Conservation (phyloP, 1,140 invertebrate species). For the Littorina saxatilis region DNA sequence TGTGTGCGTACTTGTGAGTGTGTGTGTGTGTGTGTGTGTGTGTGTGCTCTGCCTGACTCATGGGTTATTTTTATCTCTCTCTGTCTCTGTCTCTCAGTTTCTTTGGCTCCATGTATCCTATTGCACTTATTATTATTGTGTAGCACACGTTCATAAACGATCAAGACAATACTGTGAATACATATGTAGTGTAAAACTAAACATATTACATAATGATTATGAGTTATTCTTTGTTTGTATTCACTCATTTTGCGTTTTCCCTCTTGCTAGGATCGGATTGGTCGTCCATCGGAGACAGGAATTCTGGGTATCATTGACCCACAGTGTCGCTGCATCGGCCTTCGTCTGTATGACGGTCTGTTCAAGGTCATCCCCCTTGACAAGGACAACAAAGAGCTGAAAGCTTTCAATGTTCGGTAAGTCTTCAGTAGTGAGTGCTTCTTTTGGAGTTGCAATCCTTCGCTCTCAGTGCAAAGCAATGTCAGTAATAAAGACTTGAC, state of each 20-base stretch:
- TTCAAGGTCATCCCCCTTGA: constrained; percentile 92
- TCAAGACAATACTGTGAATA: too few relatives aligned
- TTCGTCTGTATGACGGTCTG: constrained; percentile 96
- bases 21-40: too few relatives aligned
- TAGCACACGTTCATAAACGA: too few relatives aligned
- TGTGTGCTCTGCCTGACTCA: not conserved
- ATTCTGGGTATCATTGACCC: constrained; percentile 98
- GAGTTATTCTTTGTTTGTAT: too few relatives aligned
- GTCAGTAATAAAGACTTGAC: too few relatives aligned
- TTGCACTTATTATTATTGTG: too few relatives aligned
- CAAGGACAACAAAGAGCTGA: constrained; percentile 93
- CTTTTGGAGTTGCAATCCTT: not conserved
- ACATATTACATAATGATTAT: too few relatives aligned
- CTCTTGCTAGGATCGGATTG: constrained; percentile 80
- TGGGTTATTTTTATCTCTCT: constrained; percentile 71
- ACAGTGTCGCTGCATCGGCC: constrained; percentile 92
- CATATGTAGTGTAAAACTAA: too few relatives aligned
- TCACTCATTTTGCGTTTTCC: too few relatives aligned
- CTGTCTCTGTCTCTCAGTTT: not conserved
- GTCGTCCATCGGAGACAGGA: constrained; percentile 88
- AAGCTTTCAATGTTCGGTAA: constrained; percentile 93
- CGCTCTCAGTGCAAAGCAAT: too few relatives aligned
- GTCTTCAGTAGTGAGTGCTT: too few relatives aligned
- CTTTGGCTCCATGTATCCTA: not conserved
- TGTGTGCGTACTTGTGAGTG: too few relatives aligned